These are phyloP conservation scores for Amiota mariae DNA, from an alignment of 2,888 invertebrate species.

Conservation along the genomic window DNA sequence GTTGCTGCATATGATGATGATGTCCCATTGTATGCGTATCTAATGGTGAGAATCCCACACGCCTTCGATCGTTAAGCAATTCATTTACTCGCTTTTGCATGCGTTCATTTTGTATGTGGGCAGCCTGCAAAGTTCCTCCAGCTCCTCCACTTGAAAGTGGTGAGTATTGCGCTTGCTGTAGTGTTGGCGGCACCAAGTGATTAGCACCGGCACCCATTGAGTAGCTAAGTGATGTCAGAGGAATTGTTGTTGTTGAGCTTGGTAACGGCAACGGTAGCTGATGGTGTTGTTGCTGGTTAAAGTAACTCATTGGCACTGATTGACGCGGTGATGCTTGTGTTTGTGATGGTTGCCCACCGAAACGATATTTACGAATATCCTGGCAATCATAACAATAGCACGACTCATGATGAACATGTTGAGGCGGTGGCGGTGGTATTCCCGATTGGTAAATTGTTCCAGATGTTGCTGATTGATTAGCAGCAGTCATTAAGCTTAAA, in stretches of 20 bases:
- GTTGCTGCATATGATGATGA: slow-evolving; percentile 42
- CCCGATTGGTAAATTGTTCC: neutral
- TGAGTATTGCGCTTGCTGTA: slow-evolving; percentile 53
- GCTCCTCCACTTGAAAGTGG: slow-evolving; percentile 45
- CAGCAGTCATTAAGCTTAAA: slow-evolving; percentile 2
- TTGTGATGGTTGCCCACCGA: slow-evolving; percentile 35
- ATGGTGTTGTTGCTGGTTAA: slow-evolving; percentile 42
- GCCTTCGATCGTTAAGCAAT: slow-evolving; percentile 68
- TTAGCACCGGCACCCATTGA: slow-evolving; percentile 39
- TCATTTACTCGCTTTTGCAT: slow-evolving; percentile 72
- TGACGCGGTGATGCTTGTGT: slow-evolving; percentile 35
- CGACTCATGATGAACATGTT: slow-evolving; percentile 66
- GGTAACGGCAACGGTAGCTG: slow-evolving; percentile 27
- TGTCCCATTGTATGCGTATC: slow-evolving; percentile 63
- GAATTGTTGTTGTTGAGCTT: neutral
- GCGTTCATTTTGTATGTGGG: slow-evolving; percentile 70
- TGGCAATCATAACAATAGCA: slow-evolving; percentile 73
- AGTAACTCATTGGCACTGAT: slow-evolving; percentile 45
- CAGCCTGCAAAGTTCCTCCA: slow-evolving; percentile 55
- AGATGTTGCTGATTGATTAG: neutral
- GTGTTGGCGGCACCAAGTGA: slow-evolving; percentile 31
- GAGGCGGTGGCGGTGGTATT: neutral
- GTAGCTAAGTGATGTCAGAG: slow-evolving; percentile 9
- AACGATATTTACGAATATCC: slow-evolving; percentile 64
- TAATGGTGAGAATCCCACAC: slow-evolving; percentile 71